Evolutionary conservation across 2,888 invertebrate species (phyloP), one percentile per base, ranked within the genome.

Genomic region (Tipula helvola): DNA sequence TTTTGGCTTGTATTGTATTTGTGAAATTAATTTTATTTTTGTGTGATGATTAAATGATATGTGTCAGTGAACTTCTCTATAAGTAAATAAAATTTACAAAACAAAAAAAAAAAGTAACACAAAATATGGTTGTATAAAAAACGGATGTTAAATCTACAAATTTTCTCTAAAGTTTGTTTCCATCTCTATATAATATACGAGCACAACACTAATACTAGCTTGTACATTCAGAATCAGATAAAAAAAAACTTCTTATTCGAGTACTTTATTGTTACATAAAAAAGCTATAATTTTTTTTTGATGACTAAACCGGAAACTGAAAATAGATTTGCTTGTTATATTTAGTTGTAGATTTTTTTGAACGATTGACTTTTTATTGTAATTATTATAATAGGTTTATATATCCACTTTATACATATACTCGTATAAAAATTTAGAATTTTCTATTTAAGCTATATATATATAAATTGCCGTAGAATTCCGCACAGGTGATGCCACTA

Each of bases 401-500:
- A 10, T 44, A 44, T 44, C 3, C 10, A 44, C 44, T 44, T 44
- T 39, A 39, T 39, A 39, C 3, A 7, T 3, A 39, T 39, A 39
- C 7, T 7, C 18, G 1, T 16, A 71, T 71, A n/a, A 28, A 1
- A 18, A 16, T 28, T 71, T 10, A 71, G 71, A 10, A 8, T 71
- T 71, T 71, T 28, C 3, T 28, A 85, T 8, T 44, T 83, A 5
- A 84, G 13, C 7, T n/a, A 52, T 8, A 52, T n/a, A 84, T 16
- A 28, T 47, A 47, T 3, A 52, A 86, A 83, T 2, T 87, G 88
- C 71, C 87, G 88, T 42, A 87, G 86, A 87, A 88, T 88, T 91
- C 89, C 89, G 90, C 91, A 92, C 91, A 90, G 91, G 91, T 91
- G 91, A 92, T 92, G 92, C 92, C 92, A 92, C 92, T 91, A 92